Evolutionary conservation across 2,888 invertebrate species (phyloP).

Genomic region (Lepidonotus clava): DNA sequence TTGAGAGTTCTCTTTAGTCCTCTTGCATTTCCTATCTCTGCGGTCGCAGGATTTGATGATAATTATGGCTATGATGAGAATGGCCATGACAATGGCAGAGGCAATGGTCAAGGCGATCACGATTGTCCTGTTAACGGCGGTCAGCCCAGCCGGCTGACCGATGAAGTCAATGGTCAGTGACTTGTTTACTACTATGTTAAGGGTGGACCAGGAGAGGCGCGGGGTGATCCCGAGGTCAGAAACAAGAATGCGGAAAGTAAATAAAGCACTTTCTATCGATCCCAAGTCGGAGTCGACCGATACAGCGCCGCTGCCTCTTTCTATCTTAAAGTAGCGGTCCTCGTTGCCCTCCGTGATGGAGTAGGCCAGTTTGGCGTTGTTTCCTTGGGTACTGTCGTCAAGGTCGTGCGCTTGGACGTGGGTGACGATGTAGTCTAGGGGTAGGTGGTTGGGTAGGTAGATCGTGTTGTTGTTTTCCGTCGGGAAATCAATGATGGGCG

Average conservation of each 20-base stretch:
- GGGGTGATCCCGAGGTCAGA: constrained; percentile 37
- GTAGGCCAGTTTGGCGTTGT: constrained; percentile 53
- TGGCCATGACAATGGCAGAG: constrained; percentile 52
- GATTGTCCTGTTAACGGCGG: constrained; percentile 31
- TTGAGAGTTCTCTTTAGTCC: constrained; percentile 43
- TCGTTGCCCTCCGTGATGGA: constrained; percentile 34
- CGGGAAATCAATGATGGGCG: constrained; percentile 50
- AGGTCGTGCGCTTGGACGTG: constrained; percentile 49
- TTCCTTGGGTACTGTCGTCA: constrained; percentile 37
- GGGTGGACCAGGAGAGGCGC: background rate
- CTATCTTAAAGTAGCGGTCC: constrained; percentile 45
- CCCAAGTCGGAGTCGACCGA: constrained; percentile 40
- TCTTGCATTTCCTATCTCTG: constrained; percentile 7
- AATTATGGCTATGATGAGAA: constrained; percentile 50
- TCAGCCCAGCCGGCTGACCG: constrained; percentile 7
- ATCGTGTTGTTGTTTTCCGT: constrained; percentile 34
- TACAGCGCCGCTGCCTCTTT: background rate
- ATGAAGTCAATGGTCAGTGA: constrained; percentile 42
- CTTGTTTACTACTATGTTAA: constrained; percentile 53
- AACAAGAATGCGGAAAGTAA: constrained; percentile 45
- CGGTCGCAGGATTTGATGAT: constrained; percentile 44
- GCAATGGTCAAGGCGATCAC: constrained; percentile 52
- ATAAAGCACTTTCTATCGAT: constrained; percentile 19
- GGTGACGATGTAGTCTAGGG: constrained; percentile 53
- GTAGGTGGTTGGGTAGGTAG: constrained; percentile 49